Percentiles rank a stretch among this genome's conserved stretches.
phyloP scores from a whole-genome alignment of 2,888 invertebrate genomes.

The Drosophila paramelanica region DNA sequence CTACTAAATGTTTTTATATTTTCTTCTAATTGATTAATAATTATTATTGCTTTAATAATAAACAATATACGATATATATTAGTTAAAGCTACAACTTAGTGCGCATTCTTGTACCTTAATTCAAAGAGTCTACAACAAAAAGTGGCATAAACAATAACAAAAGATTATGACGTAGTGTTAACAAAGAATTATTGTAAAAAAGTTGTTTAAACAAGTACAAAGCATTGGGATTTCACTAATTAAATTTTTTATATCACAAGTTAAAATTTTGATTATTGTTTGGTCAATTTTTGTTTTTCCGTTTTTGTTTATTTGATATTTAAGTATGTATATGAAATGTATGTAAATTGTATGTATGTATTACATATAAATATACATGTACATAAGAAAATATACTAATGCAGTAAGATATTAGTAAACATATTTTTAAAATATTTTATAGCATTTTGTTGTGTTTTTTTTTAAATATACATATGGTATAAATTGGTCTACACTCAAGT shows the following conservation, averaged over 20 bases:
- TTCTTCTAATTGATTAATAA: constrained; percentile 46
- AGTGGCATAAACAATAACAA: constrained; percentile 54
- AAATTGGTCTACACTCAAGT: constrained; percentile 70
- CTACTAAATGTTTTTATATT: constrained; percentile 42
- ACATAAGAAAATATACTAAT: constrained; percentile 75
- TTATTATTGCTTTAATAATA: constrained; percentile 55
- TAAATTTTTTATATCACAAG: constrained; percentile 80
- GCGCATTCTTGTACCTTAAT: constrained; percentile 74
- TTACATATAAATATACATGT: constrained; percentile 47
- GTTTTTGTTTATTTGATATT: constrained; percentile 37
- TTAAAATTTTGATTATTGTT: constrained; percentile 84
- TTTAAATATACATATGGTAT: constrained; percentile 42
- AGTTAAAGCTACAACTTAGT: constrained; percentile 80
- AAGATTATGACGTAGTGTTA: constrained; percentile 34
- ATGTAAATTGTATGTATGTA: constrained; percentile 28
- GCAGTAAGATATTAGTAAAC: constrained; percentile 58
- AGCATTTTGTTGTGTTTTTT: constrained; percentile 32
- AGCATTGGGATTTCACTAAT: constrained; percentile 59
- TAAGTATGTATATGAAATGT: constrained; percentile 38
- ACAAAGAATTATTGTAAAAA: constrained; percentile 38
- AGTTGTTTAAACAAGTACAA: constrained; percentile 48
- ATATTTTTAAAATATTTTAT: constrained; percentile 42
- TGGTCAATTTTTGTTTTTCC: constrained; percentile 72
- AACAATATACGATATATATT: constrained; percentile 59
- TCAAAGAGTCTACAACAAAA: constrained; percentile 55